A percentile compares a stretch with the other conserved stretches of the same genome.
Conservation (phyloP, 2,797 vertebrate species). For the Sebastes trivittatus region DNA sequence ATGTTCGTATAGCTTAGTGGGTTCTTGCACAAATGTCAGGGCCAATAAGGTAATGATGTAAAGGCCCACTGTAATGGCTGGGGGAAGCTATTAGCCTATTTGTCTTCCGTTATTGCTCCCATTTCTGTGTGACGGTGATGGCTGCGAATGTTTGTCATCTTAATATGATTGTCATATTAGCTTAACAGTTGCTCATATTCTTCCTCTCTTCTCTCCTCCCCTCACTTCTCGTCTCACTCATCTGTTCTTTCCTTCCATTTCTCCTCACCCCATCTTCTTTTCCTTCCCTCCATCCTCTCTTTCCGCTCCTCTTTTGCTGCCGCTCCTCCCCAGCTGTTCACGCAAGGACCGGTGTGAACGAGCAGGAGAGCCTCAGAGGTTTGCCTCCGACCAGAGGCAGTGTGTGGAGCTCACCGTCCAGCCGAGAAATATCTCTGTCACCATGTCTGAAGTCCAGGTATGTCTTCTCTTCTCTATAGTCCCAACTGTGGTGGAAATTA, state of each 20-base stretch:
- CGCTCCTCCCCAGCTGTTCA: conserved; percentile 85
- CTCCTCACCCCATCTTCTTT: neutral
- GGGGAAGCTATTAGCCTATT: conserved; percentile 59
- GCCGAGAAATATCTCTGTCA: conserved; percentile 95
- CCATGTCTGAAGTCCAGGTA: conserved; percentile 95
- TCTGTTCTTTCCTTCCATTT: neutral
- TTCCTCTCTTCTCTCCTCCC: conserved; percentile 1
- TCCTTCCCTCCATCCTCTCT: neutral
- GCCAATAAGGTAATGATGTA: conserved; percentile 71
- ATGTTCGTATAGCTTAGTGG: conserved; percentile 52
- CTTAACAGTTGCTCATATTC: conserved; percentile 38
- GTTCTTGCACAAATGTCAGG: conserved; percentile 62
- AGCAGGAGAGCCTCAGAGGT: conserved; percentile 91
- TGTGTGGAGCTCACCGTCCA: conserved; percentile 93
- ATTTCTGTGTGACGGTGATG: conserved; percentile 52
- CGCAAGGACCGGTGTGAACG: conserved; percentile 93
- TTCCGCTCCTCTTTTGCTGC: neutral
- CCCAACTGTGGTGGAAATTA: neutral
- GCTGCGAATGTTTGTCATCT: conserved; percentile 65
- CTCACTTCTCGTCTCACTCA: conserved; percentile 8
- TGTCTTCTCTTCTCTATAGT: conserved; percentile 33
- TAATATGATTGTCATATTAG: conserved; percentile 62
- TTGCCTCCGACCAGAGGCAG: conserved; percentile 89
- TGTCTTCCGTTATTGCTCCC: conserved; percentile 66
- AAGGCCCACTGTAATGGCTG: conserved; percentile 59